phyloP scores from a whole-genome alignment of 2,113 vertebrate species.

The Lipophrys pholis region DNA sequence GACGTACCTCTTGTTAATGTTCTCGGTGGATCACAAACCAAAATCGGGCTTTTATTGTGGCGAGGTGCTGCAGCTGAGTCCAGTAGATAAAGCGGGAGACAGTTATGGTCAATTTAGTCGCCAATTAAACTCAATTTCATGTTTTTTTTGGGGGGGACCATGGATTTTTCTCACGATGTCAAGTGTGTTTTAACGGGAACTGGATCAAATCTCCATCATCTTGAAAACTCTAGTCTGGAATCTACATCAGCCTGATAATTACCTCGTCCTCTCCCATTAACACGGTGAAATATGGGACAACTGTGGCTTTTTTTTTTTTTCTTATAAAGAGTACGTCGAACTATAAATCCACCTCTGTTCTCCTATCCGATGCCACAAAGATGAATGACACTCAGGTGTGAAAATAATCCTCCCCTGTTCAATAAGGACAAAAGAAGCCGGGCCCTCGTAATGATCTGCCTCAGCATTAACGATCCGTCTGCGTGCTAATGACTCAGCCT shows the following conservation, averaged over 20 bases:
- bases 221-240: too few relatives aligned
- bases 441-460: conserved; percentile 65
- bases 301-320: background rate
- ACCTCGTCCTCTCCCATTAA: background rate
- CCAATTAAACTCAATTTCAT: too few relatives aligned
- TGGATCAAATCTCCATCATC: too few relatives aligned
- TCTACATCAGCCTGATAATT: background rate
- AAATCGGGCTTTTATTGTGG: too few relatives aligned
- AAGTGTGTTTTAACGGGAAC: too few relatives aligned
- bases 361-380: conserved; percentile 29
- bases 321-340: background rate
- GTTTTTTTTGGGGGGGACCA: too few relatives aligned
- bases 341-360: conserved; percentile 33
- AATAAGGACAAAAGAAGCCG: conserved; percentile 68
- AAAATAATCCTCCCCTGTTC: conserved; percentile 63
- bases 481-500: conserved; percentile 66
- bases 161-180: too few relatives aligned
- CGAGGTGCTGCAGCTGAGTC: too few relatives aligned
- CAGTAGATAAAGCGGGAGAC: too few relatives aligned
- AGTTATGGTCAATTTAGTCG: too few relatives aligned
- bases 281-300: conserved; percentile 5
- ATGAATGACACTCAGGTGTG: conserved; percentile 67
- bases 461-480: conserved; percentile 63
- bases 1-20: too few relatives aligned
- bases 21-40: too few relatives aligned